Conservation (phyloP, 2,888 invertebrate genomes). For the Lasioglossum oenotherae region DNA sequence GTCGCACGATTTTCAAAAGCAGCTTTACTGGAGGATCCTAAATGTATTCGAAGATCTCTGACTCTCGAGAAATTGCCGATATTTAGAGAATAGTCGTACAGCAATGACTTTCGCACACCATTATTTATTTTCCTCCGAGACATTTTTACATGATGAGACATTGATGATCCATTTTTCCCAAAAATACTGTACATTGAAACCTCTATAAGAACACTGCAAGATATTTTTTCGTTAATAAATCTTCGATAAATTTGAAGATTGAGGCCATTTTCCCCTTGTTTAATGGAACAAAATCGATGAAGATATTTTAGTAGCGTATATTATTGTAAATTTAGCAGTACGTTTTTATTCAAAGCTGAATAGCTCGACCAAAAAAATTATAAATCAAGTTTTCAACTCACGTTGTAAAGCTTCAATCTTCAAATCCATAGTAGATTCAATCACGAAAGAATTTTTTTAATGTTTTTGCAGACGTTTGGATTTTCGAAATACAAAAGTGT, state of each 20-base stretch:
- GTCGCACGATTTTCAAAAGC: background rate
- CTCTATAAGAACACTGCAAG: background rate
- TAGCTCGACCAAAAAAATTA: too few relatives aligned
- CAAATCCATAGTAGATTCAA: too few relatives aligned
- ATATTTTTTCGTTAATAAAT: background rate
- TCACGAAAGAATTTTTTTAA: too few relatives aligned
- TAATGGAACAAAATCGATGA: too few relatives aligned
- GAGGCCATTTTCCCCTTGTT: background rate
- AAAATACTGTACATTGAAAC: background rate
- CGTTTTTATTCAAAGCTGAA: too few relatives aligned
- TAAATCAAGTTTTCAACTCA: too few relatives aligned
- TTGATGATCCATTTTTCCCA: background rate
- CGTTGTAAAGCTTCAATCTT: too few relatives aligned
- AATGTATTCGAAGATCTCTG: background rate
- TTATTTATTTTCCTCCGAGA: background rate
- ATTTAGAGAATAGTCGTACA: background rate
- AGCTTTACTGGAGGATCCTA: background rate
- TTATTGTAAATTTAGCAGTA: background rate
- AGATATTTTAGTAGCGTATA: background rate
- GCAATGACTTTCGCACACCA: background rate
- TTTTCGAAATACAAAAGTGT: too few relatives aligned
- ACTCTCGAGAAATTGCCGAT: background rate
- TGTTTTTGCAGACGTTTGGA: too few relatives aligned
- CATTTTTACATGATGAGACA: background rate
- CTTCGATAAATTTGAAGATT: background rate